Base-by-base conservation (phyloP, 92 coral and sea anemone species). In the Zoanthus sociatus region DNA sequence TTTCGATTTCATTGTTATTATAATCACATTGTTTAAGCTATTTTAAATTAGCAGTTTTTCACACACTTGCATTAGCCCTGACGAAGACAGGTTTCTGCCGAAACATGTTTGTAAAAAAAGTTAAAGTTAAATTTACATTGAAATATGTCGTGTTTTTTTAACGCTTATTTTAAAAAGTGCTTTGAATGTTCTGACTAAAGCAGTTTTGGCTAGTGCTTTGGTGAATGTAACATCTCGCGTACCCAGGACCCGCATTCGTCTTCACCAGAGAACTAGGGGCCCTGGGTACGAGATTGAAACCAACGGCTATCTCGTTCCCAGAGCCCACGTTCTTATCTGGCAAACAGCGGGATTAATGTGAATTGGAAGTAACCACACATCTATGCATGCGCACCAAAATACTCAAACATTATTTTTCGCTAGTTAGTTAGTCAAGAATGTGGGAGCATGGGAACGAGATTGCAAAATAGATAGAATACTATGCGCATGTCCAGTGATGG, bases 401-500 rank as follows among this genome's bases (percentile, higher is more conserved):
- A 26, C 6, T 54, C 67, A 53, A 33, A 55, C 17, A 30, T 33
- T 33, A 32, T 46, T 67, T 17, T 26, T 76, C 66, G 66, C 30
- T 47, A 18, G 61, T 15, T 15, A 17, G 67, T 44, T 17, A 16
- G 21, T n/a, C 53, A 12, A 53, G 67, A 77, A 77, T 68, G 68
- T 77, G 82, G 67, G 18, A 63, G 45, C 42, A 55, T 51, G 42
- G 82, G 68, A 77, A 54, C 82, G 82, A 77, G 68, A 77, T 77
- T 54, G 47, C 32, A 77, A 64, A 66, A 18, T 14, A 47, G 9
- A 47, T 12, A 48, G 37, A 9, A 17, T 54, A 10, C 47, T 67
- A 75, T 63, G 73, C 74, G 85, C 85, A 81, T 81, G 85, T 74
- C 47, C 63, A 81, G 85, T 81, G 74, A 16, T 81, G 73, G 74